phyloP scores from a whole-genome alignment of 2,113 vertebrate genomes.

The Spizaetus ornatus region DNA sequence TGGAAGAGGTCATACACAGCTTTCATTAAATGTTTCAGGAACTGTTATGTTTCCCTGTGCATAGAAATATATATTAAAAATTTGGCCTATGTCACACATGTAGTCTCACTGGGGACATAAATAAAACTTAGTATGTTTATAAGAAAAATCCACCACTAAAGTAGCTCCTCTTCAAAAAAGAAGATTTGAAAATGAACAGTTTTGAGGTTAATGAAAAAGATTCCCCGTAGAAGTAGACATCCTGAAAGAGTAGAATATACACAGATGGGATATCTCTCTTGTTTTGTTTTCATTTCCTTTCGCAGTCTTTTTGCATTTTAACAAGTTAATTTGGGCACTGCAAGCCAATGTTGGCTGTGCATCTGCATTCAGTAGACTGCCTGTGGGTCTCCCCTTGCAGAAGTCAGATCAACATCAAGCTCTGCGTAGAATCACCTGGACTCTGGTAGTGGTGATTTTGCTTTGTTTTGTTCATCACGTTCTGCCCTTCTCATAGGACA shows the following conservation, averaged over 20 bases:
- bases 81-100: neutral
- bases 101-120: neutral
- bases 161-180: neutral
- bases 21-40: neutral
- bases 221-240: neutral
- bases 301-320: neutral
- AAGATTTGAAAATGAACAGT: neutral
- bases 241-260: neutral
- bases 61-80: neutral
- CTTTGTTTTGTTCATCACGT: neutral
- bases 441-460: neutral
- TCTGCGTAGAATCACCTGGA: neutral
- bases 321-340: neutral
- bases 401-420: neutral
- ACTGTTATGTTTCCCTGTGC: neutral
- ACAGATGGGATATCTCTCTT: neutral
- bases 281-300: constrained; percentile 35
- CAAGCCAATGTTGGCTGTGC: neutral
- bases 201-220: neutral
- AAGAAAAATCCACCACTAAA: neutral
- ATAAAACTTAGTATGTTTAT: neutral
- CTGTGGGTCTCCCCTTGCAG: neutral
- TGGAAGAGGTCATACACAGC: neutral
- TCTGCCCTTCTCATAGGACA: neutral
- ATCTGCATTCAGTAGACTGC: neutral